A percentile compares a stretch with the other conserved stretches of the same genome.
Evolutionary conservation across 1,140 invertebrate genomes (phyloP).

Genomic region (Leptonema lineaticorne): DNA sequence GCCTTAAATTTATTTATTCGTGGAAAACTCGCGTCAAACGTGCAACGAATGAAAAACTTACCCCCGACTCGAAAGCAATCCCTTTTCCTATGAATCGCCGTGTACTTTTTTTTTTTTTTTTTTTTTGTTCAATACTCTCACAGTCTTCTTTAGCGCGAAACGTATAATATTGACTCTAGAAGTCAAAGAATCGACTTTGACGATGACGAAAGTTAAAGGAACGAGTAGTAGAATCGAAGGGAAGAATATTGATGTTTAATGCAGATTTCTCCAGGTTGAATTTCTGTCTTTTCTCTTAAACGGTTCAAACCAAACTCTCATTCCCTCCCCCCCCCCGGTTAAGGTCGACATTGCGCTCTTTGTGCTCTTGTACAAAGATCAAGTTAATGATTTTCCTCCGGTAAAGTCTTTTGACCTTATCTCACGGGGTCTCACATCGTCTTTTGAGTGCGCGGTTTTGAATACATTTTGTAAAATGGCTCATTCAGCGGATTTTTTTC

Average conservation of each 20-base stretch:
- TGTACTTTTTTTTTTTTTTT: constrained; percentile 22
- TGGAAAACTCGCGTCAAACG: constrained; percentile 36
- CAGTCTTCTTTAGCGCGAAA: too few relatives aligned
- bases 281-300: constrained; percentile 22
- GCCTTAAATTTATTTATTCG: constrained; percentile 34
- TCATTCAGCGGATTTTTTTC: constrained; percentile 40
- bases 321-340: too few relatives aligned
- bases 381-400: constrained; percentile 42
- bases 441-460: constrained; percentile 38
- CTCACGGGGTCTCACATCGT: constrained; percentile 35
- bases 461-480: constrained; percentile 42
- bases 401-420: constrained; percentile 29
- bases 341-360: too few relatives aligned
- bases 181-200: not conserved
- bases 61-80: constrained; percentile 14
- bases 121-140: too few relatives aligned
- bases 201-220: not conserved
- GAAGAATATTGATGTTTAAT: constrained; percentile 40
- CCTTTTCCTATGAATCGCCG: not conserved
- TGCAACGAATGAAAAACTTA: constrained; percentile 35
- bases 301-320: too few relatives aligned
- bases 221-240: constrained; percentile 10
- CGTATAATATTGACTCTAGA: constrained; percentile 40
- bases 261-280: constrained; percentile 40
- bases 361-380: constrained; percentile 41